Conservation (phyloP, 1,140 invertebrate genomes). For the Acromyrmex heyeri region DNA sequence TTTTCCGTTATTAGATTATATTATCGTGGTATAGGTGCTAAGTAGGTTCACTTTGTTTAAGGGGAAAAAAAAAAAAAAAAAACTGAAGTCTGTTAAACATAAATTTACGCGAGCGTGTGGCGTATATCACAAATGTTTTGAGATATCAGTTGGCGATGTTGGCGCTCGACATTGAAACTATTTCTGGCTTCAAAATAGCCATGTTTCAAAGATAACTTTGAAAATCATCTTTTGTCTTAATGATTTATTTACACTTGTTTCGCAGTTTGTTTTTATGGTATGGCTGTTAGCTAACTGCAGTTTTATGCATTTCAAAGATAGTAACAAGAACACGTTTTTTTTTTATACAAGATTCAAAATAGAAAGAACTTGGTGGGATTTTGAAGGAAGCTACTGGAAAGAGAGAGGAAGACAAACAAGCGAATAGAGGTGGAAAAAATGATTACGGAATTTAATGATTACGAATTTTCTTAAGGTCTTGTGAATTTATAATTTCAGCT, state of each 20-base stretch:
- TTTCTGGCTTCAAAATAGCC: not conserved
- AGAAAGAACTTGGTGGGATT: slow-evolving; percentile 21
- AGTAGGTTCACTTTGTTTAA: slow-evolving; percentile 13
- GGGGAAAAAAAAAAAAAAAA: not conserved
- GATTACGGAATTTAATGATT: slow-evolving; percentile 55
- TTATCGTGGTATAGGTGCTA: slow-evolving; percentile 24
- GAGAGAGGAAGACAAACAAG: not conserved
- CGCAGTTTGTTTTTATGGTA: not conserved
- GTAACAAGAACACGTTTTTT: not conserved
- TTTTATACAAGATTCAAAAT: not conserved
- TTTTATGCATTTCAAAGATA: slow-evolving; percentile 11
- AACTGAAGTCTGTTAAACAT: slow-evolving; percentile 15
- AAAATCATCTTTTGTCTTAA: too few relatives aligned
- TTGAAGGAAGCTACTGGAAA: slow-evolving; percentile 15
- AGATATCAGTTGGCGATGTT: not conserved
- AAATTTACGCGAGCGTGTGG: slow-evolving; percentile 22
- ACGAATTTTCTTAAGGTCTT: slow-evolving; percentile 2
- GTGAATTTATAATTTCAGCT: not conserved
- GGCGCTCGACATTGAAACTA: slow-evolving; percentile 4
- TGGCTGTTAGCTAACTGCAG: not conserved
- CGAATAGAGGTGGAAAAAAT: not conserved
- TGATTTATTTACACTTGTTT: slow-evolving; percentile 19
- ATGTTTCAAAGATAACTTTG: not conserved
- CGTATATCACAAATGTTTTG: slow-evolving; percentile 35
- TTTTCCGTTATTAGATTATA: not conserved